Percentiles rank a stretch among this genome's conserved stretches.
Conservation (phyloP, 2,888 invertebrate genomes). For the Mimachlamys varia region DNA sequence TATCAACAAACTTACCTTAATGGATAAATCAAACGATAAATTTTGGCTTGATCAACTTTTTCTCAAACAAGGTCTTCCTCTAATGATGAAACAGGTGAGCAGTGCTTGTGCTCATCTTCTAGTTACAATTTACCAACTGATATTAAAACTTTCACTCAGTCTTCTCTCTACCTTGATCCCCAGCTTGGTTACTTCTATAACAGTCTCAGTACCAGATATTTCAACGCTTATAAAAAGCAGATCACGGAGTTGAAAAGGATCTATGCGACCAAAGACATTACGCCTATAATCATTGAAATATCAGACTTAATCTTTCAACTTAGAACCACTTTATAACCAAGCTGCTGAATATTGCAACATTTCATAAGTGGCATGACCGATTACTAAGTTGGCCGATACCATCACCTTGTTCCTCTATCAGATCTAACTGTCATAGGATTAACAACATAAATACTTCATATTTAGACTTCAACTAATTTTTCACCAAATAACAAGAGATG, state of each 20-base stretch:
- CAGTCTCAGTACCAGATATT: neutral
- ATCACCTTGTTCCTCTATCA: neutral
- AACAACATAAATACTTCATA: constrained; percentile 18
- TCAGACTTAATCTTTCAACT: constrained; percentile 36
- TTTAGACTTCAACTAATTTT: constrained; percentile 34
- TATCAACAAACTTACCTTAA: neutral
- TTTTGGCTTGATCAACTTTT: neutral
- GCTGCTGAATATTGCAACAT: constrained; percentile 18
- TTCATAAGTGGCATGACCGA: constrained; percentile 23
- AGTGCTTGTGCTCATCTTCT: neutral
- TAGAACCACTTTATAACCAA: constrained; percentile 13
- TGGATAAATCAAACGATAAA: too few relatives aligned
- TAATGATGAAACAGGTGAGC: neutral
- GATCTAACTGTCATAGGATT: neutral
- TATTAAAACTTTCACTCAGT: neutral
- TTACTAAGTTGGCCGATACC: neutral
- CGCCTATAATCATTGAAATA: constrained; percentile 9
- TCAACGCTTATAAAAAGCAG: constrained; percentile 13
- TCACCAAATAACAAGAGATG: constrained; percentile 24
- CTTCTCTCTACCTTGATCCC: neutral
- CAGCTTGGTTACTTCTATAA: neutral
- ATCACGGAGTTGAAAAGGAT: neutral
- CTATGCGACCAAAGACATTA: neutral
- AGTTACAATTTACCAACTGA: neutral
- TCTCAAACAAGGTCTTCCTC: neutral